phyloP scores from a whole-genome alignment of 2,888 invertebrate species.

The Drosophila anceps region DNA sequence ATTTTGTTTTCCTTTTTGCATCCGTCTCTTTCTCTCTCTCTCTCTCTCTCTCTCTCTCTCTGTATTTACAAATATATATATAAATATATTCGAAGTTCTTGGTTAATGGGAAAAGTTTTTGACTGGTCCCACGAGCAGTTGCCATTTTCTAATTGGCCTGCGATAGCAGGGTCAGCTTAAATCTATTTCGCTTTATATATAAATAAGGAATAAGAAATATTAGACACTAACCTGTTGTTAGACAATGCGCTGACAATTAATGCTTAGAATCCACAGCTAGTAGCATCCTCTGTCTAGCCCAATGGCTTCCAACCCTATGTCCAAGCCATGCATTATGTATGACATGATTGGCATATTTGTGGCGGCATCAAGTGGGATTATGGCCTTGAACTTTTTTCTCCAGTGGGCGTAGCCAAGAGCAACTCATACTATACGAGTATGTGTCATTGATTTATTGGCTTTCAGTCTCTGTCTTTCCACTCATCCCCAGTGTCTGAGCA shows the following conservation, averaged over 20 bases:
- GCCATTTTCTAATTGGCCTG: constrained; percentile 49
- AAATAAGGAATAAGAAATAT: background rate
- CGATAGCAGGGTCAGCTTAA: constrained; percentile 1
- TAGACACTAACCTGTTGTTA: constrained; percentile 44
- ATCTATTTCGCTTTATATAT: background rate
- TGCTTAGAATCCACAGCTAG: constrained; percentile 5
- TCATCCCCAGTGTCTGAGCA: background rate
- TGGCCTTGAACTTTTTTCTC: constrained; percentile 72
- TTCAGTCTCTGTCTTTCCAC: constrained; percentile 44
- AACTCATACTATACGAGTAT: constrained; percentile 54
- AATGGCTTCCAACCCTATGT: background rate
- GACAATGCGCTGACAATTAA: constrained; percentile 48
- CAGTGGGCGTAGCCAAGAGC: constrained; percentile 42
- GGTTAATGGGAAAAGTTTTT: constrained; percentile 70
- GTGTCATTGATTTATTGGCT: constrained; percentile 79
- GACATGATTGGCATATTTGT: constrained; percentile 75
- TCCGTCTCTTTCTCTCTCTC: background rate
- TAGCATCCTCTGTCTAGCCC: background rate
- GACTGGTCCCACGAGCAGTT: constrained; percentile 41
- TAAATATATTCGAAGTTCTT: constrained; percentile 30
- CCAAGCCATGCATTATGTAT: constrained; percentile 66
- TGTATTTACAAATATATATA: background rate
- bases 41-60: constrained; percentile 6
- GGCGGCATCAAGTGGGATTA: constrained; percentile 76
- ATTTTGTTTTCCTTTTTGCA: constrained; percentile 35